Evolutionary conservation across 2,113 vertebrate genomes (phyloP), one percentile per base, ranked within the genome.

Genomic region (Phoenicopterus ruber): DNA sequence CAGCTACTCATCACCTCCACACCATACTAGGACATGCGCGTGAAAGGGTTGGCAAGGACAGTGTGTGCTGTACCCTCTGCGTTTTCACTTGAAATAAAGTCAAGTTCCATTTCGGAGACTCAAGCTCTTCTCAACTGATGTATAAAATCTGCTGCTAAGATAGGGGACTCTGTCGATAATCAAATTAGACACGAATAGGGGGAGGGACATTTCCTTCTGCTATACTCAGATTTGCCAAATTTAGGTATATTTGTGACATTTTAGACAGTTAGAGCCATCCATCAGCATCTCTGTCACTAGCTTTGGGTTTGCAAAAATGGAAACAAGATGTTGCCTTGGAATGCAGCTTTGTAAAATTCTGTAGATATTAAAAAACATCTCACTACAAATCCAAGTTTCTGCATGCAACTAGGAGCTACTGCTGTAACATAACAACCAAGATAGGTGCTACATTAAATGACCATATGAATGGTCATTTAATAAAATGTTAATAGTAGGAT

Each of bases 301-400:
- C 57, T 78, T 69, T 72, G 78, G 93, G 67, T 40, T 82, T 86
- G 81, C 50, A 96, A 97, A 80, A 93, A 81, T 88, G 76, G 94
- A 92, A 97, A 92, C 95, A 91, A 94, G 97, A 95, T 87, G 82
- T 95, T 95, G 93, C 94, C 71, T 96, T 88, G 86, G 78, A 95
- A 91, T 57, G n/a, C 17, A 73, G 93, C 29, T 92, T 86, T 76
- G 66, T 38, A 61, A 90, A 83, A 80, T 76, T 78, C 70, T 81
- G 46, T 52, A 72, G 67, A 73, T n/a, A n/a, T 93, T 84, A 61
- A 81, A 82, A 88, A 88, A 62, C 72, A 90, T 74, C 94, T 95
- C 90, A 49, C 58, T 82, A 14, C 46, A 91, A 89, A 44, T 49
- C 47, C 57, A 61, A 73, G 70, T 71, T 91, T 82, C 69, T 46